Conservation (phyloP, 2,888 invertebrate genomes). For the Limnephilus rhombicus region DNA sequence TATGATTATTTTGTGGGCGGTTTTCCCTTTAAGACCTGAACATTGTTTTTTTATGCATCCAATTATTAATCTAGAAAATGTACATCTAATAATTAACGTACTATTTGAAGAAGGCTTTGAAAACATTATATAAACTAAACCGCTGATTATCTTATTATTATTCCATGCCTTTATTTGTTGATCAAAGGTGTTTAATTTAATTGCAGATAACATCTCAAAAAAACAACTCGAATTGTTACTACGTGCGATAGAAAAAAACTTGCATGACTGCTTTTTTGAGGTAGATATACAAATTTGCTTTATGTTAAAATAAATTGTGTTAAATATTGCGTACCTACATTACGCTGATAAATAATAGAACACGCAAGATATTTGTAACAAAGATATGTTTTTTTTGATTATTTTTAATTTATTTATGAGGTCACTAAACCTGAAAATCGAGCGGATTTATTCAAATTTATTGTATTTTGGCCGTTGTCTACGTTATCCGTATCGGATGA, state of each 20-base stretch:
- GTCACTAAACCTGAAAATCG: neutral
- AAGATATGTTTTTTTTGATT: neutral
- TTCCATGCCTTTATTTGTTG: neutral
- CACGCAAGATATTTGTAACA: neutral
- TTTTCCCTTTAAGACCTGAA: neutral
- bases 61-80: neutral
- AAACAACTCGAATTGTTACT: neutral
- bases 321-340: neutral
- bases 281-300: neutral
- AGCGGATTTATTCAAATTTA: neutral
- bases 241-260: neutral
- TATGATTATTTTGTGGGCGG: neutral
- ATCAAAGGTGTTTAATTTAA: neutral
- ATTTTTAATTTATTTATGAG: neutral
- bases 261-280: neutral
- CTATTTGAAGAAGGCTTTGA: neutral
- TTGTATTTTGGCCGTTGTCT: neutral
- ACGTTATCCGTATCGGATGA: neutral
- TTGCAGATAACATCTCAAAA: neutral
- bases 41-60: neutral
- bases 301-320: neutral
- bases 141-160: neutral
- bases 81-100: neutral
- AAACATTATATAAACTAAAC: neutral
- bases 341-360: neutral